Evolutionary conservation across 1,140 invertebrate species (phyloP), one percentile per base, ranked within the genome.

Genomic region (Fopius arisanus): DNA sequence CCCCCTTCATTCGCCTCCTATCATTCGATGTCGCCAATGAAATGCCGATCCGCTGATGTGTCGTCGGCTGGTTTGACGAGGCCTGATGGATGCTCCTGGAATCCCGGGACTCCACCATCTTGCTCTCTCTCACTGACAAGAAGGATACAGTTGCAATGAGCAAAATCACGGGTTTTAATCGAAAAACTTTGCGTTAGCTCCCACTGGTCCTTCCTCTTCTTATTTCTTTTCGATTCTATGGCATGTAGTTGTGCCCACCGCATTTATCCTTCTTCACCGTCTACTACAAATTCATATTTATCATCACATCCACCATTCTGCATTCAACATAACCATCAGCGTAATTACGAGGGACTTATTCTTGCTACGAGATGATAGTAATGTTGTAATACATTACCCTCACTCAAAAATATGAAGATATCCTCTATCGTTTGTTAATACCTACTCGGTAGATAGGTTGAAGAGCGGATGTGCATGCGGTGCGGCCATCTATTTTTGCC

Each of bases 41-140:
- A 65, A 84, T 85, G 80, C 81, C 83, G 86, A 87, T 87, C 82
- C 74, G 67, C 83, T 83, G 86, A 87, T 86, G 86, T 79, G 70
- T 73, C 76, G 83, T 86, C 84, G 83, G 86, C 83, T 85, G 85
- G 84, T 87, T 87, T 87, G 85, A 86, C 85, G 85, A 87, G 82
- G 76, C 78, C 85, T 87, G 86, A 87, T 87, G 86, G 86, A 86
- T 87, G 85, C 85, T 80, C 80, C 76, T 83, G 84, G 83, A 83
- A 86, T 86, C 83, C 78, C 80, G 78, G 84, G 85, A 80, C 82
- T 82, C 77, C 74, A 80, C 81, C 79, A 76, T 31, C 70, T 51
- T 66, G 54, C 68, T 73, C 68, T 37, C 63, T 62, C 54, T 37
- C 43, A 28, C 51, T 74, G 79, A 77, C 43, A 16, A 48, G 33